Evolutionary conservation across 2,888 invertebrate genomes (phyloP), one percentile per base, ranked within the genome.

Genomic region (Perdita meconis): DNA sequence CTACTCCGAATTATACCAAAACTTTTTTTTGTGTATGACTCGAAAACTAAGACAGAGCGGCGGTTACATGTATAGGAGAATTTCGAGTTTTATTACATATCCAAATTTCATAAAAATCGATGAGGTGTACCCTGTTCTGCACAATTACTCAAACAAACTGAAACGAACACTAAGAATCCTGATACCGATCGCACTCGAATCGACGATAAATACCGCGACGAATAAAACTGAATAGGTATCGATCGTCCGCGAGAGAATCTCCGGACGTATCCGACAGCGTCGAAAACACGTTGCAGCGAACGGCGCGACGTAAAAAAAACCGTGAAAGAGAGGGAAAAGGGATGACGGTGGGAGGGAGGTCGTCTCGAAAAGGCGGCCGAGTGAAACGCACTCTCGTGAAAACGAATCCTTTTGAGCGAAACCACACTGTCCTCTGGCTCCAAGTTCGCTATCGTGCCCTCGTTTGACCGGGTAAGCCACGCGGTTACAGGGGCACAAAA

Each of bases 381-480:
- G n/a, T 13, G 40, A 68, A 78, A 71, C 55, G 47, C 40, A 38
- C 59, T 59, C 50, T 59, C 60, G 12, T 61, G 40, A 70, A 69
- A 79, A 79, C 67, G 73, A 55, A 59, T 73, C 69, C 68, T 74
- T 80, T 80, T 79, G 73, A 71, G 53, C 61, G n/a, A n/a, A 57
- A 64, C 70, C 78, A 61, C 56, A 16, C 57, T 57, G 65, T 78
- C 51, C 66, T 68, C 84, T 42, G 67, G 22, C 71, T 60, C 63
- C 26, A 84, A 78, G 68, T 74, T 66, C 44, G 50, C 72, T 69
- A 53, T 60, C 80, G 73, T 71, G 65, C 74, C 63, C 76, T 71
- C 82, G 56, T 83, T 83, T 79, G 82, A 76, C 78, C 76, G 71
- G 70, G 64, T 50, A 71, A 65, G 61, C 56, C 50, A 69, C 67